Evolutionary conservation across 1,140 invertebrate species (phyloP).

Genomic region (Galleria mellonella): DNA sequence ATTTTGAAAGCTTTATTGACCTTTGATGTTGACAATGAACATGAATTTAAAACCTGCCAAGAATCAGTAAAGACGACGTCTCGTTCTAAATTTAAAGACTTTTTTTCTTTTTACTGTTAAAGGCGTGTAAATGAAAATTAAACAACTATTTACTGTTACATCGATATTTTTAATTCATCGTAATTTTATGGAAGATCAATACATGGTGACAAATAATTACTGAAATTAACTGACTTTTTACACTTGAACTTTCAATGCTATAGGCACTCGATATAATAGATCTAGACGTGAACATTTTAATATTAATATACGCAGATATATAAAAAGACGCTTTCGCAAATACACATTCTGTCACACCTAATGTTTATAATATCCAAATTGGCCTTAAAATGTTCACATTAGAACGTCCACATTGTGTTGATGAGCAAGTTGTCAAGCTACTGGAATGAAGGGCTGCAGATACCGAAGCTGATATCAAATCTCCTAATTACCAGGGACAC

Average conservation of each 20-base stretch:
- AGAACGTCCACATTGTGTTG: slow-evolving; percentile 45
- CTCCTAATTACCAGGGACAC: slow-evolving; percentile 54
- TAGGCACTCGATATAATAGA: slow-evolving; percentile 72
- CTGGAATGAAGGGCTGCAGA: slow-evolving; percentile 55
- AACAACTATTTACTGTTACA: slow-evolving; percentile 67
- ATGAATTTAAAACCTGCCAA: too few species aligned
- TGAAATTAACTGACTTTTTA: slow-evolving; percentile 72
- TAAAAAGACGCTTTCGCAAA: slow-evolving; percentile 58
- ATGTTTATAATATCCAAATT: slow-evolving; percentile 60
- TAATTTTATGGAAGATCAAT: slow-evolving; percentile 75
- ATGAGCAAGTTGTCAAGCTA: slow-evolving; percentile 56
- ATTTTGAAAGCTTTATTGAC: too few species aligned
- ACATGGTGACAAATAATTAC: slow-evolving; percentile 72
- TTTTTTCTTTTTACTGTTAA: too few species aligned
- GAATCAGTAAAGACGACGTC: too few species aligned
- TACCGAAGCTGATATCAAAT: slow-evolving; percentile 55
- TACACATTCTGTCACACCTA: slow-evolving; percentile 57
- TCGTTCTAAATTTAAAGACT: too few species aligned
- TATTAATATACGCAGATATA: slow-evolving; percentile 55
- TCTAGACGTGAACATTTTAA: slow-evolving; percentile 70
- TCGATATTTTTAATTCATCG: slow-evolving; percentile 73
- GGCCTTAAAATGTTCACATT: slow-evolving; percentile 65
- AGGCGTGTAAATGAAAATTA: too few species aligned
- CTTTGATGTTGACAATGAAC: too few species aligned
- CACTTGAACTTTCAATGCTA: slow-evolving; percentile 69